Conservation (phyloP, 2,888 invertebrate genomes). For the Eretmocerus hayati region DNA sequence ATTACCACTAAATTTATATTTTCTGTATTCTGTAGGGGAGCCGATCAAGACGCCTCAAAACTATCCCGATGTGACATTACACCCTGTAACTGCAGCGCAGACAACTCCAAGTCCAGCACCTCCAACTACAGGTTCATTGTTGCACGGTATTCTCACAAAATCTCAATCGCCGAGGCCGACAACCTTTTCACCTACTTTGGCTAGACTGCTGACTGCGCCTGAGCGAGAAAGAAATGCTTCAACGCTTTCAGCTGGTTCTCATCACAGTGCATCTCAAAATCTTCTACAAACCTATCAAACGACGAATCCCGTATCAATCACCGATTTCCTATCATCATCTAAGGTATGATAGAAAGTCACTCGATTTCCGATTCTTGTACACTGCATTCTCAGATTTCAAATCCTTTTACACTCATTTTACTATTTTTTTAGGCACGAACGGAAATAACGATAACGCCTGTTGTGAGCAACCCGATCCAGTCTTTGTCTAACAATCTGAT, state of each 20-base stretch:
- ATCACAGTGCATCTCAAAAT: conserved; percentile 37
- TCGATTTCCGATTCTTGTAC: too few relatives aligned
- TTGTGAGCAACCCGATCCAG: conserved; percentile 42
- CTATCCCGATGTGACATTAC: conserved; percentile 72
- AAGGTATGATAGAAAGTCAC: conserved; percentile 38
- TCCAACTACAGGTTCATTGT: conserved; percentile 56
- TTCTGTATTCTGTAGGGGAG: conserved; percentile 32
- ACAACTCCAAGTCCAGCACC: conserved; percentile 38
- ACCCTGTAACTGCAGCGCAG: conserved; percentile 58
- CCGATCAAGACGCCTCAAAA: conserved; percentile 55
- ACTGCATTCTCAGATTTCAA: not conserved
- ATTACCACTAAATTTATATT: too few relatives aligned
- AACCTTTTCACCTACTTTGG: conserved; percentile 73
- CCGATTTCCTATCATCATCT: conserved; percentile 49
- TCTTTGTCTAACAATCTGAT: conserved; percentile 40
- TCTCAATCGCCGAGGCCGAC: conserved; percentile 51
- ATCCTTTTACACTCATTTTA: not conserved
- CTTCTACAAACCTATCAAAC: conserved; percentile 42
- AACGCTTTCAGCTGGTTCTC: conserved; percentile 32
- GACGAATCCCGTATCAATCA: conserved; percentile 47
- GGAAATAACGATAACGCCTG: conserved; percentile 58
- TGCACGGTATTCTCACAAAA: conserved; percentile 73
- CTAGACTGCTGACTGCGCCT: conserved; percentile 67
- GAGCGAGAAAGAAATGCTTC: conserved; percentile 44
- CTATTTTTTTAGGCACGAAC: conserved; percentile 49